A percentile compares a stretch with the other conserved stretches of the same genome.
Evolutionary conservation across 2,113 vertebrate species (phyloP).

Genomic region (Pteruthius melanotis): DNA sequence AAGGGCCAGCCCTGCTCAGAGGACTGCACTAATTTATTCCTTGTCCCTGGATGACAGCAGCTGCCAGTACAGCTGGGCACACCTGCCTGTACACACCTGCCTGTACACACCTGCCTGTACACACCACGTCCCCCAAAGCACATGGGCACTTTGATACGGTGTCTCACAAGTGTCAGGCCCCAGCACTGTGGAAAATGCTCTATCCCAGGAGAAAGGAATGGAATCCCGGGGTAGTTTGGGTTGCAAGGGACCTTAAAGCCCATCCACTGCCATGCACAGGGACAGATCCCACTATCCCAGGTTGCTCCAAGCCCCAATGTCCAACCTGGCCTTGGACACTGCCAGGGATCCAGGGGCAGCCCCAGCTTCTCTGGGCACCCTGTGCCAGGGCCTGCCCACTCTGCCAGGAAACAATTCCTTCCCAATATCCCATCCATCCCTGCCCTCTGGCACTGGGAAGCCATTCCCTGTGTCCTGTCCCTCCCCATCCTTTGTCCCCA

Average conservation of each 20-base stretch:
- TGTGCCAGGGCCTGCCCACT: neutral
- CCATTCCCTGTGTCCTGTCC: neutral
- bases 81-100: no score
- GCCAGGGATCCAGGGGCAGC: neutral
- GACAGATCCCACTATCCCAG: neutral
- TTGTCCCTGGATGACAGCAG: neutral
- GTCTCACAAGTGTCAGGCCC: neutral
- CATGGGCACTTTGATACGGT: no score
- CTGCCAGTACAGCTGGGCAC: neutral
- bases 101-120: no score
- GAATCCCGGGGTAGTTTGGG: neutral
- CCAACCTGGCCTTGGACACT: neutral
- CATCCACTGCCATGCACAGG: neutral
- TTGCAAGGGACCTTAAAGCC: neutral
- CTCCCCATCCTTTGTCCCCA: neutral
- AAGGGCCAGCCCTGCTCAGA: neutral
- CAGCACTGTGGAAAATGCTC: neutral
- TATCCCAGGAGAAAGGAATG: neutral
- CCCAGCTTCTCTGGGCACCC: neutral
- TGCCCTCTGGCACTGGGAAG: neutral
- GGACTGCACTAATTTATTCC: neutral
- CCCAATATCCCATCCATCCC: fast-evolving
- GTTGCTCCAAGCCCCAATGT: neutral
- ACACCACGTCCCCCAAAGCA: fast-evolving
- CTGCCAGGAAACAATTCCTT: neutral